Percentiles rank a stretch among this genome's conserved stretches.
phyloP scores from a whole-genome alignment of 2,797 vertebrate species.

The Lepilemur septentrionalis region DNA sequence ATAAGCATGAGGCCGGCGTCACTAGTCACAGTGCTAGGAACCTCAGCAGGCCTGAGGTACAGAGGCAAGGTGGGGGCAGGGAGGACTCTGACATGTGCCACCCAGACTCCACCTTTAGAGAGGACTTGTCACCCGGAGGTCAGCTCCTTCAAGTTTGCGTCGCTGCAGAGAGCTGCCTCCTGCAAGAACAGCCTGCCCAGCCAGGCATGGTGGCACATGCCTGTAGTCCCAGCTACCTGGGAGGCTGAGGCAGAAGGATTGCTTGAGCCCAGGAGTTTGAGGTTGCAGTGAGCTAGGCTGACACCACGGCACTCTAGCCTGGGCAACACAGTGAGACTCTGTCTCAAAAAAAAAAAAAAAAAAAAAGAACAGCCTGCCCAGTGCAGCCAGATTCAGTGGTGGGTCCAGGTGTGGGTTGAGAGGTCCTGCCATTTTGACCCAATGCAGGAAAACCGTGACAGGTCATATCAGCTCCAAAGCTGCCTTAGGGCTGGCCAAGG shows the following conservation, averaged over 20 bases:
- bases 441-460: neutral
- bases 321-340: no score
- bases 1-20: neutral
- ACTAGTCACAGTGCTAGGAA: neutral
- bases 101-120: neutral
- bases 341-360: no score
- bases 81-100: neutral
- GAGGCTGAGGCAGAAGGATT: no score
- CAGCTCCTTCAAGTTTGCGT: neutral
- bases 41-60: neutral
- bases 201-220: no score
- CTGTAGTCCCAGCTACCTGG: no score
- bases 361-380: no score
- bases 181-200: no score
- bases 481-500: no score
- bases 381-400: rapidly evolving
- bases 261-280: no score
- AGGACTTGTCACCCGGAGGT: neutral
- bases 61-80: neutral
- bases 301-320: no score
- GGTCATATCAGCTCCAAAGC: neutral
- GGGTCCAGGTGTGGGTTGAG: rapidly evolving
- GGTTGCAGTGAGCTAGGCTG: no score
- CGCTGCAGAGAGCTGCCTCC: neutral
- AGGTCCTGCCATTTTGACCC: neutral